These are phyloP conservation scores for Macrotus californicus DNA, from an alignment of 2,113 vertebrate genomes.

Conservation along the genomic window DNA sequence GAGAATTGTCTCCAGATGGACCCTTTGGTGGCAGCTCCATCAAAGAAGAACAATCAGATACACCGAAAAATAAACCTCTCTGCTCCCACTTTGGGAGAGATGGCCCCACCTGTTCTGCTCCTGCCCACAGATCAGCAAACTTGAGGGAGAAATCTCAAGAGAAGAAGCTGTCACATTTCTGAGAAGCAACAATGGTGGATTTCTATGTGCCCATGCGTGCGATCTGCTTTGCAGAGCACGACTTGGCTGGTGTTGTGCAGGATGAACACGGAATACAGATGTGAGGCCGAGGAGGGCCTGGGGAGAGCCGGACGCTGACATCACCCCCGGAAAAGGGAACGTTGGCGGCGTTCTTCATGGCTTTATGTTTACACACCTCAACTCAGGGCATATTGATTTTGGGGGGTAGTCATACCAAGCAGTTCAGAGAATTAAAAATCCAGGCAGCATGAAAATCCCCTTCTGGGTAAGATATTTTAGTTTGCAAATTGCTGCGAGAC, in stretches of 20 bases:
- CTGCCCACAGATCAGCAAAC: constrained; percentile 47
- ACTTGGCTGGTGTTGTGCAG: neutral
- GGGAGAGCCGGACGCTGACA: constrained; percentile 40
- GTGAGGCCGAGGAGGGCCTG: neutral
- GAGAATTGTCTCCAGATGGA: constrained; percentile 69
- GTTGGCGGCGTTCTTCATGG: neutral
- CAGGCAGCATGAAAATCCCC: neutral
- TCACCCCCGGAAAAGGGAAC: constrained; percentile 34
- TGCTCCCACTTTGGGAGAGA: neutral
- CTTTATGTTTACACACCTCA: constrained; percentile 17
- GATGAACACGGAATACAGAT: constrained; percentile 68
- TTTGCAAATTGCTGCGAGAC: constrained; percentile 38
- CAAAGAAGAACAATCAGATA: constrained; percentile 65
- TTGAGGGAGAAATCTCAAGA: constrained; percentile 25
- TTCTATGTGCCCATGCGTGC: neutral
- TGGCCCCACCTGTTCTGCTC: neutral
- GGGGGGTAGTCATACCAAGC: neutral
- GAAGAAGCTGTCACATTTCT: neutral
- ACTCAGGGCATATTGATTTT: constrained; percentile 37
- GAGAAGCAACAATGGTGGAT: constrained; percentile 36
- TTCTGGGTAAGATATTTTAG: constrained; percentile 10
- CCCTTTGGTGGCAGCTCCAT: constrained; percentile 72
- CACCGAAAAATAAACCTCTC: constrained; percentile 46
- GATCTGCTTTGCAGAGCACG: constrained; percentile 61
- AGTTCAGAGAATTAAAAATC: constrained; percentile 48